A percentile compares a stretch with the other conserved stretches of the same genome.
phyloP scores from a whole-genome alignment of 1,140 invertebrate genomes.

The Drosophila setifemur region DNA sequence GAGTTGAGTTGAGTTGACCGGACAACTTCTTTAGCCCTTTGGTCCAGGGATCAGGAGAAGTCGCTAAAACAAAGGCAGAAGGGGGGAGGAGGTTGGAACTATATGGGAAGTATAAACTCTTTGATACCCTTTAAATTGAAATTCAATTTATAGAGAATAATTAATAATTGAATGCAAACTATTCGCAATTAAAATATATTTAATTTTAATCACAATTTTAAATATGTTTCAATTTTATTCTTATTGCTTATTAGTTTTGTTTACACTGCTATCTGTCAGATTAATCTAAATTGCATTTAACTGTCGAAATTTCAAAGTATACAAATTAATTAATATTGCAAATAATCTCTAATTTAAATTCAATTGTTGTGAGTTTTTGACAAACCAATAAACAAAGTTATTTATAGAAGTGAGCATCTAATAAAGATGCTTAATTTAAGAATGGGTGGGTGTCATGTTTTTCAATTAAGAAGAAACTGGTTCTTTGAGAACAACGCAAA shows the following conservation, averaged over 20 bases:
- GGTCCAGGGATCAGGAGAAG: conserved; percentile 12
- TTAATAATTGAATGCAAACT: no score
- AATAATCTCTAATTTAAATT: neutral
- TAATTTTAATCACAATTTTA: no score
- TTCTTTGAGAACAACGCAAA: neutral
- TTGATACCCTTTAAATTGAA: neutral
- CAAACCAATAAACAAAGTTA: conserved; percentile 7
- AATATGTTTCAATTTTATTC: no score
- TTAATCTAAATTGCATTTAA: neutral
- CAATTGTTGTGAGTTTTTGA: conserved; percentile 3
- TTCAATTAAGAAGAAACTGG: neutral
- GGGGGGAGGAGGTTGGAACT: no score
- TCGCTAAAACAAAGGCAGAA: neutral
- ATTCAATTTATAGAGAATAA: no score
- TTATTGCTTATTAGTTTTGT: no score
- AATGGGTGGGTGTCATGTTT: neutral
- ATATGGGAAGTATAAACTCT: no score
- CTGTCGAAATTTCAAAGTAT: neutral
- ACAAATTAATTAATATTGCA: conserved; percentile 19
- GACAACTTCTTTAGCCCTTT: conserved; percentile 35
- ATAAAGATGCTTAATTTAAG: neutral
- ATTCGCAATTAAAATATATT: no score
- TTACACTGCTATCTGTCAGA: no score
- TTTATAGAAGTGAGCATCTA: conserved; percentile 7
- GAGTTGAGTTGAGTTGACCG: conserved; percentile 4